phyloP scores from a whole-genome alignment of 2,888 invertebrate genomes.

The Sabellastarte sp. region DNA sequence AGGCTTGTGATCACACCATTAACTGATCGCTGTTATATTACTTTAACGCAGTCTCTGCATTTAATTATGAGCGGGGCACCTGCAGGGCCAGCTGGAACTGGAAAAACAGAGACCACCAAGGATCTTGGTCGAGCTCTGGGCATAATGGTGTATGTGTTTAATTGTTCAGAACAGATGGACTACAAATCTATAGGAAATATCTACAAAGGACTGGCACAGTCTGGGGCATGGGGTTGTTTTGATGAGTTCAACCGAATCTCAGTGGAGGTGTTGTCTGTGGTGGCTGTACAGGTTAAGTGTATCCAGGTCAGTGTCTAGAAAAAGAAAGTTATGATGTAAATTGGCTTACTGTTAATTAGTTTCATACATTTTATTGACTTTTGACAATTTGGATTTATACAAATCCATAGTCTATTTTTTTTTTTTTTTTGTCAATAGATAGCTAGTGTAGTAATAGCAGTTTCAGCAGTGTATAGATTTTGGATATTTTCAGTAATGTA shows the following conservation, averaged over 20 bases:
- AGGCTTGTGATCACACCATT: slow-evolving; percentile 92
- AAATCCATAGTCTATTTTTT: no score
- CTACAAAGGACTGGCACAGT: slow-evolving; percentile 93
- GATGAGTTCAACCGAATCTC: slow-evolving; percentile 97
- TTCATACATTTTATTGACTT: not conserved
- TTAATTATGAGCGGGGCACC: slow-evolving; percentile 96
- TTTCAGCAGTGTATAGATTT: no score
- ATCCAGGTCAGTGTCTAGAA: slow-evolving; percentile 69
- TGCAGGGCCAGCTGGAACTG: slow-evolving; percentile 84
- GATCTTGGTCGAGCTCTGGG: slow-evolving; percentile 91
- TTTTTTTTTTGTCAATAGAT: no score
- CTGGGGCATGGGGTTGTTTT: slow-evolving; percentile 97
- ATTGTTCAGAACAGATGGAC: slow-evolving; percentile 98
- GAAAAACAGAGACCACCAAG: slow-evolving; percentile 96
- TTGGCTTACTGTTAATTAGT: not conserved
- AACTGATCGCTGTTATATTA: slow-evolving; percentile 92
- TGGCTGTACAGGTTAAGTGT: slow-evolving; percentile 79
- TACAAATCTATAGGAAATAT: slow-evolving; percentile 87
- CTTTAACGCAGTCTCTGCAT: slow-evolving; percentile 88
- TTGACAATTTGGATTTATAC: no score
- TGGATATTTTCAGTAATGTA: no score
- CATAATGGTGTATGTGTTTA: slow-evolving; percentile 96
- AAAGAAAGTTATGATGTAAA: slow-evolving; percentile 79
- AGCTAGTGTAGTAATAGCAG: no score
- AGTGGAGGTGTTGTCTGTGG: slow-evolving; percentile 93